Evolutionary conservation across 2,888 invertebrate species (phyloP), one percentile per base, ranked within the genome.

Genomic region (Epirrita christyi): DNA sequence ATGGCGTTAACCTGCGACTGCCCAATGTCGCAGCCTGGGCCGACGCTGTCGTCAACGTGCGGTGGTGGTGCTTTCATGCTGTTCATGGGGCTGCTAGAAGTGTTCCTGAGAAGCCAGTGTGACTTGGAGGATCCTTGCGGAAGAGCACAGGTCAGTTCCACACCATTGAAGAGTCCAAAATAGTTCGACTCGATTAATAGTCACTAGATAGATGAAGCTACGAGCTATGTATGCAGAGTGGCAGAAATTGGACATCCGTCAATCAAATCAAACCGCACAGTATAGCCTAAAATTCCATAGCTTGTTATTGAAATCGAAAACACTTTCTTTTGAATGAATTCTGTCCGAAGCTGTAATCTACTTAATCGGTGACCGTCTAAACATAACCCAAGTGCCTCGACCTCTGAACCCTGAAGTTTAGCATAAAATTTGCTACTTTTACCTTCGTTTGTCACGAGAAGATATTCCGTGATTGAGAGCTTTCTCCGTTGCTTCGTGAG

Each of bases 41-140:
- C 97, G 5, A 97, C 97, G 47, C 90, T 97, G 71, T 97, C 97
- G 37, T 93, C 96, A 55, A 96, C 96, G 49, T 97, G 97, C 81
- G 97, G 97, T 8, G 97, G 97, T 21, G 94, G 95, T 52, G 95
- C 95, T 38, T 97, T 96, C 82, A 97, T 97, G 97, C 94, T 97
- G 42, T 97, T 97, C 88, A 97, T 97, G 97, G 97, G 97, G 0
- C 93, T 97, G 3, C 93, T 97, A 42, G 97, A 97, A 78, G 97
- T 97, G 6, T 97, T 97, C 83, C 92, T 97, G 54, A 91, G 97
- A 50, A 96, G 96, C 63, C 97, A 97, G 79, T 97, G 97, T 76
- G 97, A 97, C 81, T 89, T 97, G 66, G 97, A 97, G 74, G 97
- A 97, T 84, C 97, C 97, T 0, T 97, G 97, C 75, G 96, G 96